Evolutionary conservation across 2,888 invertebrate genomes (phyloP).

Genomic region (Drosophila nr. perissopoda): DNA sequence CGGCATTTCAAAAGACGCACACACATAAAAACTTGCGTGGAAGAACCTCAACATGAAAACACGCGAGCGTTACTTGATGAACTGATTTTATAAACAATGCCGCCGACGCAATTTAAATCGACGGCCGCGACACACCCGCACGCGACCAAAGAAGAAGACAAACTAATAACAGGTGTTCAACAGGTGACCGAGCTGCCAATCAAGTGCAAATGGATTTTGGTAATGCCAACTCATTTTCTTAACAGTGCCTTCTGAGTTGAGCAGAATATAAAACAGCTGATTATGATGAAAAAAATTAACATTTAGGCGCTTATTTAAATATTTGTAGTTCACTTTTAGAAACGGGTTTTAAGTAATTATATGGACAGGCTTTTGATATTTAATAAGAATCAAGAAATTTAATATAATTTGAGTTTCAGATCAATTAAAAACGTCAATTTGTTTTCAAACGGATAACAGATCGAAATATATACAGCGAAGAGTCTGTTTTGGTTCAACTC

Average conservation of each 20-base stretch:
- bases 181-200: constrained; percentile 53
- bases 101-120: constrained; percentile 67
- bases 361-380: neutral
- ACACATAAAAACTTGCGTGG: constrained; percentile 28
- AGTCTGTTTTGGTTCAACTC: neutral
- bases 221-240: constrained; percentile 7
- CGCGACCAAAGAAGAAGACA: constrained; percentile 53
- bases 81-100: constrained; percentile 68
- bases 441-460: neutral
- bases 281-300: neutral
- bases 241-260: constrained; percentile 33
- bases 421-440: neutral
- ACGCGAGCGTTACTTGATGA: constrained; percentile 27
- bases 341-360: neutral
- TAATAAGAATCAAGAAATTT: neutral
- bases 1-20: constrained; percentile 60
- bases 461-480: too few relatives aligned
- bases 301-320: neutral
- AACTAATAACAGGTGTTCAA: constrained; percentile 65
- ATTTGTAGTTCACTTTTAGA: neutral
- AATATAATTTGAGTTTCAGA: neutral
- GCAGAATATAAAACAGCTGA: constrained; percentile 30
- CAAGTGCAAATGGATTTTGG: constrained; percentile 7
- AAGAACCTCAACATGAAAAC: constrained; percentile 43
- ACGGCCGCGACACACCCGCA: constrained; percentile 64